phyloP scores from a whole-genome alignment of 2,113 vertebrate genomes.

The Oreochromis niloticus region DNA sequence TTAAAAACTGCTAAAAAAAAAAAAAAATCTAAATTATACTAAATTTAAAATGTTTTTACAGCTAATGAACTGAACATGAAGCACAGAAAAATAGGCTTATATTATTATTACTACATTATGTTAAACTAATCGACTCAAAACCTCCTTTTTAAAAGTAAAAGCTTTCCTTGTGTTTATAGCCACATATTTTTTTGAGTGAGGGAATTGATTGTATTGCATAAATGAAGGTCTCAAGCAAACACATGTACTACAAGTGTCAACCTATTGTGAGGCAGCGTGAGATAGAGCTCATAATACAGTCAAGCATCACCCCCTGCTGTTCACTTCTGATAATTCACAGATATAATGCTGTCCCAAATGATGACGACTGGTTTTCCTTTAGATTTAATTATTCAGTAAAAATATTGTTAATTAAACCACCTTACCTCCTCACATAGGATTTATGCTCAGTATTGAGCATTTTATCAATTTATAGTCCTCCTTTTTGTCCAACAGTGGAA shows the following conservation, averaged over 20 bases:
- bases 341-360: not conserved
- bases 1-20: not conserved
- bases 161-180: not conserved
- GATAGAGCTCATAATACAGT: not conserved
- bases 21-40: not conserved
- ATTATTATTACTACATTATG: not conserved
- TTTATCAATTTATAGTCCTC: not conserved
- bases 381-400: not conserved
- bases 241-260: not conserved
- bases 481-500: not conserved
- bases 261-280: not conserved
- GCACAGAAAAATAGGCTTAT: not conserved
- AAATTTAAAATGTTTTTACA: not conserved
- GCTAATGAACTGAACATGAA: not conserved
- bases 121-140: not conserved
- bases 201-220: not conserved
- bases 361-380: not conserved
- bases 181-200: not conserved
- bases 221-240: not conserved
- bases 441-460: not conserved
- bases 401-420: not conserved
- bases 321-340: not conserved
- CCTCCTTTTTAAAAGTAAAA: not conserved
- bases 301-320: conserved; percentile 29
- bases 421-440: not conserved